Evolutionary conservation across 2,797 vertebrate genomes (phyloP).

Genomic region (Thamnophis elegans): DNA sequence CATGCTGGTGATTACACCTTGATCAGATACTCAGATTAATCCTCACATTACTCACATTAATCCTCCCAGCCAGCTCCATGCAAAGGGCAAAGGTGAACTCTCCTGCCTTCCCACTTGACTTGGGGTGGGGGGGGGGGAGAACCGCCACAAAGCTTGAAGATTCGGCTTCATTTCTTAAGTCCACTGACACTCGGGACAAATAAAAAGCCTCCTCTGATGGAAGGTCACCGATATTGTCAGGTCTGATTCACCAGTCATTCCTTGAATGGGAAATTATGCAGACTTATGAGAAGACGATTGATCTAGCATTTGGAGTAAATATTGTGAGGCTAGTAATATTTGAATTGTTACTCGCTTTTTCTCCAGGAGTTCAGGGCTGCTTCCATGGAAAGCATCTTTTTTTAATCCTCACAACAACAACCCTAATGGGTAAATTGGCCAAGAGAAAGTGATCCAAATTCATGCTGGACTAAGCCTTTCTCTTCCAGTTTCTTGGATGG

Average conservation of each 20-base stretch:
- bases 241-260: background rate
- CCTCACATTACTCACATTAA: background rate
- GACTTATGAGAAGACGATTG: background rate
- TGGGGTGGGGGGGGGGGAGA: background rate
- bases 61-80: background rate
- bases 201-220: background rate
- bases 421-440: background rate
- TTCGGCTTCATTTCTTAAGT: background rate
- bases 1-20: background rate
- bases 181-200: background rate
- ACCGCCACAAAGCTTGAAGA: background rate
- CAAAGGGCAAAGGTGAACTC: background rate
- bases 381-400: background rate
- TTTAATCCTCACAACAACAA: background rate
- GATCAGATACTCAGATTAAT: background rate
- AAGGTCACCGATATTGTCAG: background rate
- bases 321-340: background rate
- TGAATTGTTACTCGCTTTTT: background rate
- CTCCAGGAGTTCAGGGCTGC: background rate
- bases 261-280: background rate
- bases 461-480: background rate
- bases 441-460: background rate
- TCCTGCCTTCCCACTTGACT: background rate
- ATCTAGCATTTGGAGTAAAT: slow-evolving; percentile 42
- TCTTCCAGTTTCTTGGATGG: background rate